A percentile compares a stretch with the other conserved stretches of the same genome.
These are phyloP conservation scores for Furnarius figulus DNA, from an alignment of 2,113 vertebrate species.

Conservation along the genomic window DNA sequence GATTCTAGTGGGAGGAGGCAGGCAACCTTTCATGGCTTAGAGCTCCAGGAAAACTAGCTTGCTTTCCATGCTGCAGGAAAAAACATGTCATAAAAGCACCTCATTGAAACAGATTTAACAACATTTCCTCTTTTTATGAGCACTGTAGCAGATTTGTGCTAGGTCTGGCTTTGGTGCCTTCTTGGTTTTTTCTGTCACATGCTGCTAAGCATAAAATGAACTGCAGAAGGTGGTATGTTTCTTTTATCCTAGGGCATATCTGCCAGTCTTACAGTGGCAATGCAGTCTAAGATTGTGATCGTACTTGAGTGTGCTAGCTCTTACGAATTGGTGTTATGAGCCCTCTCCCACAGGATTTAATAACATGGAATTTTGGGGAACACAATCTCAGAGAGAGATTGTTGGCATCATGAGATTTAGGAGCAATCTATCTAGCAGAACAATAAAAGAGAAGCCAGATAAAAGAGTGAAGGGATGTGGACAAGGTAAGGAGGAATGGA, in stretches of 20 bases:
- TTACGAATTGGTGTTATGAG: background rate
- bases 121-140: slow-evolving; percentile 26
- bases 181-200: background rate
- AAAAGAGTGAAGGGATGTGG: slow-evolving; percentile 12
- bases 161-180: background rate
- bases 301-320: background rate
- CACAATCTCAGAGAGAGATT: background rate
- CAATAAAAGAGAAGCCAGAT: background rate
- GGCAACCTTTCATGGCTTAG: background rate
- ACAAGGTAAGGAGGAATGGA: background rate
- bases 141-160: background rate
- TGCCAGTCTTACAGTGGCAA: background rate
- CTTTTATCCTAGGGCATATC: background rate
- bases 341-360: background rate
- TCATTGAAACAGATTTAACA: background rate
- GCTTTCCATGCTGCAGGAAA: background rate
- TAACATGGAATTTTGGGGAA: background rate
- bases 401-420: background rate
- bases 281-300: background rate
- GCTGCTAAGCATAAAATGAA: background rate
- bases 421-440: slow-evolving; percentile 12
- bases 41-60: slow-evolving; percentile 8
- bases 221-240: background rate
- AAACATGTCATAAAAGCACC: slow-evolving; percentile 15
- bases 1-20: background rate